phyloP scores from a whole-genome alignment of 2,888 invertebrate genomes.

The Gymnocheta viridis region DNA sequence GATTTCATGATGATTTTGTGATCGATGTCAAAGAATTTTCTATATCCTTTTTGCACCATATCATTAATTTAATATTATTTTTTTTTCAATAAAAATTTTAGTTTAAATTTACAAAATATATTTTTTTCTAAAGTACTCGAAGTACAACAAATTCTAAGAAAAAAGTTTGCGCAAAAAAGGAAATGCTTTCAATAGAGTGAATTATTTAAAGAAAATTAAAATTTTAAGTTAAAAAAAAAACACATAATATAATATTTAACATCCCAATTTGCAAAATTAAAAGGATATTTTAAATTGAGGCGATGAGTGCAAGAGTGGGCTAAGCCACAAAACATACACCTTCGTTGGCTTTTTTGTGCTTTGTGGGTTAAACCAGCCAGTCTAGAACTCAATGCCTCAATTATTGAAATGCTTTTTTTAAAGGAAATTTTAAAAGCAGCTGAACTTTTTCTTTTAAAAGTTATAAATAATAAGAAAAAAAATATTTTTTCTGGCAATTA shows the following conservation, averaged over 20 bases:
- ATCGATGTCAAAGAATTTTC: neutral
- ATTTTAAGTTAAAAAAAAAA: constrained; percentile 29
- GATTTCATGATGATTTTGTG: constrained; percentile 50
- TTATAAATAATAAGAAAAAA: constrained; percentile 1
- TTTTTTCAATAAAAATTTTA: constrained; percentile 8
- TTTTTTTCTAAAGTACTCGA: constrained; percentile 51
- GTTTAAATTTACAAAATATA: constrained; percentile 5
- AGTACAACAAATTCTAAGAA: constrained; percentile 29
- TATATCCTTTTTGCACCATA: constrained; percentile 6
- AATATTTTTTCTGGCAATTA: neutral
- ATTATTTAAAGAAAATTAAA: constrained; percentile 5
- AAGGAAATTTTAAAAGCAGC: too few species aligned
- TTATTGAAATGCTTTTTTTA: too few species aligned
- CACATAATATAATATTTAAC: constrained; percentile 15
- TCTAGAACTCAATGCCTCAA: too few species aligned
- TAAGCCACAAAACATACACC: too few species aligned
- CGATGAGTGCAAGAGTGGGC: too few species aligned
- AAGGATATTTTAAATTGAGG: too few species aligned
- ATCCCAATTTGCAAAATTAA: constrained; percentile 17
- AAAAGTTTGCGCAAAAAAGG: constrained; percentile 41
- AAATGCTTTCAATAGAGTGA: constrained; percentile 70
- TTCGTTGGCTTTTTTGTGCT: too few species aligned
- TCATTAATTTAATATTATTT: neutral
- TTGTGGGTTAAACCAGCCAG: too few species aligned
- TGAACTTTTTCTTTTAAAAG: constrained; percentile 33